Conservation (phyloP, 2,797 vertebrate species). For the Eremophila alpestris region DNA sequence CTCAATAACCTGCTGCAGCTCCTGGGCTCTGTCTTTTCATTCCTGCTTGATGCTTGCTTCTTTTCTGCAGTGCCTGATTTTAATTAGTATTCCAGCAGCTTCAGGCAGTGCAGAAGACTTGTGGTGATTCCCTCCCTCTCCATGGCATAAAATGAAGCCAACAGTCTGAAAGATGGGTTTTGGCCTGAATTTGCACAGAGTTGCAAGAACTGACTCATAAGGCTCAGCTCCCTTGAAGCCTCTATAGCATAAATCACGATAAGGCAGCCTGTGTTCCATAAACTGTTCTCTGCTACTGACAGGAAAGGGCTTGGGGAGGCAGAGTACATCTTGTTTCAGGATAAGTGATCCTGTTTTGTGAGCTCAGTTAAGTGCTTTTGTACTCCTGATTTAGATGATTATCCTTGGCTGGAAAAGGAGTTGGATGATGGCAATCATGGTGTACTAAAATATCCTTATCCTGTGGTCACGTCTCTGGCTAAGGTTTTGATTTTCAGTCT, state of each 20-base stretch:
- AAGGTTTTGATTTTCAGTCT: not conserved
- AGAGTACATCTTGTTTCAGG: not conserved
- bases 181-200: constrained; percentile 17
- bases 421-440: not conserved
- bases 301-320: not conserved
- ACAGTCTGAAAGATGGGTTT: constrained; percentile 14
- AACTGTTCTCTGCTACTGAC: not conserved
- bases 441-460: constrained; percentile 30
- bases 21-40: not conserved
- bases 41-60: not conserved
- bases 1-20: not conserved
- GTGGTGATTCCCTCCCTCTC: not conserved
- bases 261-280: constrained; percentile 28
- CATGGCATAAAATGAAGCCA: not conserved
- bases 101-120: not conserved
- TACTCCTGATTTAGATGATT: not conserved
- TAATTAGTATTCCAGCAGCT: constrained; percentile 6
- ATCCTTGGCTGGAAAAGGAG: constrained; percentile 18
- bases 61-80: not conserved
- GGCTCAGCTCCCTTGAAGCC: constrained; percentile 10
- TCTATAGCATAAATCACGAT: not conserved
- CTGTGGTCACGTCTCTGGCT: not conserved
- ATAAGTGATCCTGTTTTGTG: constrained; percentile 17
- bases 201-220: constrained; percentile 27
- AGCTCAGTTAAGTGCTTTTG: constrained; percentile 14